Conservation (phyloP, 2,797 vertebrate genomes). For the Synaphobranchus kaupii region DNA sequence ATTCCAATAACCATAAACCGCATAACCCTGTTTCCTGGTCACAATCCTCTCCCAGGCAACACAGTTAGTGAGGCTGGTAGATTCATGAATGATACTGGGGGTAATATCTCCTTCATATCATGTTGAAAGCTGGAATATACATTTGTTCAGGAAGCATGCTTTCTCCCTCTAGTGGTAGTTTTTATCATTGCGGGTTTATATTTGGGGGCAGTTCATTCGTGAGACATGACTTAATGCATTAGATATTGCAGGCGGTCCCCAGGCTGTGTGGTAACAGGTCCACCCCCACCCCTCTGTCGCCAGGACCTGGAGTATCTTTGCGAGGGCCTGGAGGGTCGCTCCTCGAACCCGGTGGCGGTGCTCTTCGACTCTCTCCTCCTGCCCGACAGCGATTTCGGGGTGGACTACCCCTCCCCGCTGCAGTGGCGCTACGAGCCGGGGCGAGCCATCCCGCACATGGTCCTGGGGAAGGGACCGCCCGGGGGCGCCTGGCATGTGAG, state of each 20-base stretch:
- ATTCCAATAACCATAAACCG: no score
- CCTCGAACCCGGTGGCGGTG: conserved; percentile 77
- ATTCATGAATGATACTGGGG: no score
- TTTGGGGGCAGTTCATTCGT: no score
- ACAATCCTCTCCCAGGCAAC: no score
- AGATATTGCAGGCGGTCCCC: neutral
- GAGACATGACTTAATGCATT: no score
- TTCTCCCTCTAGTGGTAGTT: neutral
- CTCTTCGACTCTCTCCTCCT: conserved; percentile 81
- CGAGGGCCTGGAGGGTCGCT: conserved; percentile 78
- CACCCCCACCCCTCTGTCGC: neutral
- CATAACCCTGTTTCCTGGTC: no score
- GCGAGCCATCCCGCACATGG: conserved; percentile 70
- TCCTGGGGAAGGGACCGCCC: conserved; percentile 75
- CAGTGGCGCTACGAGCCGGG: conserved; percentile 72
- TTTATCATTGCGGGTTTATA: neutral
- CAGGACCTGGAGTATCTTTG: conserved; percentile 79
- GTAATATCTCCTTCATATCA: no score
- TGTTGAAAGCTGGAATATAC: no score
- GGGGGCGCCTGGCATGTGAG: conserved; percentile 82
- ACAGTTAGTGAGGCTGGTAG: no score
- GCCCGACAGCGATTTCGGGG: conserved; percentile 75
- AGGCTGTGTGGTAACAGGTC: neutral
- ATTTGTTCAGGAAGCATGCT: neutral
- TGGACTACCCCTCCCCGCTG: conserved; percentile 69